phyloP scores from a whole-genome alignment of 2,888 invertebrate species.

The Amaurobius ferox region DNA sequence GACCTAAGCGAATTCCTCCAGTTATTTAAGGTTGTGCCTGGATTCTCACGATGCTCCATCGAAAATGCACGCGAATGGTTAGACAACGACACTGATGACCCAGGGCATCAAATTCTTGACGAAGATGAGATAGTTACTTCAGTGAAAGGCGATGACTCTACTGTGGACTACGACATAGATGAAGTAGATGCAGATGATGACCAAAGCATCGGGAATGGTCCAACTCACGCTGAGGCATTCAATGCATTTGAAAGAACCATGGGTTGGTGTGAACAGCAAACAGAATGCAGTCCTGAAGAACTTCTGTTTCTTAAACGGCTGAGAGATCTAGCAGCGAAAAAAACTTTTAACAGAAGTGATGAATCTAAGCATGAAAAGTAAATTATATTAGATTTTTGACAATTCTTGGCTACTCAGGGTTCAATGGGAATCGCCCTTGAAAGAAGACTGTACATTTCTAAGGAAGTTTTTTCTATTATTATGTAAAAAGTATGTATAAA shows the following conservation, averaged over 20 bases:
- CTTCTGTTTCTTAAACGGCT: background rate
- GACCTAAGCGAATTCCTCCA: background rate
- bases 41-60: background rate
- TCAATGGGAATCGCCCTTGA: too few species aligned
- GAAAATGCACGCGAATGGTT: background rate
- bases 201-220: background rate
- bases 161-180: background rate
- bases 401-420: too few species aligned
- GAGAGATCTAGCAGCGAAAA: conserved; percentile 4
- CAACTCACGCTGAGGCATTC: conserved; percentile 10
- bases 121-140: background rate
- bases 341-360: background rate
- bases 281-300: background rate
- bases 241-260: background rate
- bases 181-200: background rate
- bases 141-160: background rate
- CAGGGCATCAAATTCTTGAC: background rate
- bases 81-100: background rate
- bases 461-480: too few species aligned
- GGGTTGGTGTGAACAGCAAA: conserved; percentile 7
- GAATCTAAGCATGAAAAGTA: background rate
- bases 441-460: too few species aligned
- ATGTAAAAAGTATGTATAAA: too few species aligned
- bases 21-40: background rate
- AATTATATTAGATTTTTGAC: too few species aligned